phyloP scores from a whole-genome alignment of 1,140 invertebrate species.

The Heliothis subflexa region DNA sequence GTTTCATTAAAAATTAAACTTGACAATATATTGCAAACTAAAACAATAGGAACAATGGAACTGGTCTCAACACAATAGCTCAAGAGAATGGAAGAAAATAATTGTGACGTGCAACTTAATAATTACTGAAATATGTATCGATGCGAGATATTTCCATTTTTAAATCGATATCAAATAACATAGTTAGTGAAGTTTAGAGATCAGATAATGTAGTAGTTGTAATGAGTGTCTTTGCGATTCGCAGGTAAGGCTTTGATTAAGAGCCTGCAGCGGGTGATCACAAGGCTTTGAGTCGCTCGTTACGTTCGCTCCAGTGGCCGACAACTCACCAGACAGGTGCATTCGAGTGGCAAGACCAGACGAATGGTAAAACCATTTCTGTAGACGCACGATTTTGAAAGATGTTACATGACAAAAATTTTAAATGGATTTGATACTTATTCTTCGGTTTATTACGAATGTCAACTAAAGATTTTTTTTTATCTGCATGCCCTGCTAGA shows the following conservation, averaged over 20 bases:
- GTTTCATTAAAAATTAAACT: no score
- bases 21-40: no score
- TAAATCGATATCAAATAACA: no score
- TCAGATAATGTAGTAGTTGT: background rate
- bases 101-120: background rate
- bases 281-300: slow-evolving; percentile 26
- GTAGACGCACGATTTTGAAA: background rate
- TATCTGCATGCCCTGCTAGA: background rate
- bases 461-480: no score
- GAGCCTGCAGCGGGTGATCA: slow-evolving; percentile 14
- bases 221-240: background rate
- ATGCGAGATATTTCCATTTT: background rate
- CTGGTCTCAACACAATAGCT: background rate
- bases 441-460: no score
- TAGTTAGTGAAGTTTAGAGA: no score
- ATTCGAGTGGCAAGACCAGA: slow-evolving; percentile 11
- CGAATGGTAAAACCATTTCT: background rate
- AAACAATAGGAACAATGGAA: slow-evolving; percentile 6
- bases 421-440: no score
- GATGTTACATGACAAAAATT: no score
- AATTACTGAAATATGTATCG: background rate
- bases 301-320: slow-evolving; percentile 37
- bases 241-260: slow-evolving; percentile 6
- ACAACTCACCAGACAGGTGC: background rate
- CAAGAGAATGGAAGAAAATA: slow-evolving; percentile 1